Percentiles rank a stretch among this genome's conserved stretches.
Conservation (phyloP, 2,797 vertebrate genomes). For the Apogon talboti region DNA sequence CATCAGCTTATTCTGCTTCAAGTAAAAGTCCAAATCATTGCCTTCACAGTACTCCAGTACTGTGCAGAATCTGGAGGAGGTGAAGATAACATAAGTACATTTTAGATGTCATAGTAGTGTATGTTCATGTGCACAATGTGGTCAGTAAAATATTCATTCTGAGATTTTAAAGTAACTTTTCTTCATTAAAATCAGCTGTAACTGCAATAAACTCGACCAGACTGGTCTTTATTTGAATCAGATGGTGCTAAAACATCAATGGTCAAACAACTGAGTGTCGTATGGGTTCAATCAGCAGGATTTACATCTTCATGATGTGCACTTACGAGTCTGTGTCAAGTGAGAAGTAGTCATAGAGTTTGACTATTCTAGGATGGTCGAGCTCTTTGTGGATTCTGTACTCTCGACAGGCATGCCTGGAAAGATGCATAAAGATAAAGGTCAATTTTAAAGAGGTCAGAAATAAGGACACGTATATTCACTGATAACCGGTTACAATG, state of each 20-base stretch:
- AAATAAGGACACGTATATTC: neutral
- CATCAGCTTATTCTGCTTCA: constrained; percentile 98
- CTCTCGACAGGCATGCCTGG: constrained; percentile 94
- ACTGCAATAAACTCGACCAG: too few species aligned
- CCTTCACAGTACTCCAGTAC: constrained; percentile 97
- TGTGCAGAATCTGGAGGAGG: constrained; percentile 90
- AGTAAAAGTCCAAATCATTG: constrained; percentile 97
- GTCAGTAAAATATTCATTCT: too few species aligned
- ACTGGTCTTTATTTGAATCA: too few species aligned
- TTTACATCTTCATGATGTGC: neutral
- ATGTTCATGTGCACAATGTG: too few species aligned
- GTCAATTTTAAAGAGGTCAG: constrained; percentile 1
- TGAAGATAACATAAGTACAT: neutral
- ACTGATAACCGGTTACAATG: neutral
- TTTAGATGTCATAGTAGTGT: neutral
- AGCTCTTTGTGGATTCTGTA: constrained; percentile 98
- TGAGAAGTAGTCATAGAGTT: constrained; percentile 96
- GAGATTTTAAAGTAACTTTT: too few species aligned
- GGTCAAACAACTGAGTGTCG: too few species aligned
- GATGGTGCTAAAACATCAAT: too few species aligned
- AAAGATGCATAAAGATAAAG: constrained; percentile 42
- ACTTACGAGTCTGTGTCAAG: constrained; percentile 97
- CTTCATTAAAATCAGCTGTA: too few species aligned
- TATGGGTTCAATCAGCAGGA: neutral
- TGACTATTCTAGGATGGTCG: constrained; percentile 96